Conservation (phyloP, 2,113 vertebrate genomes). For the Paracanthobrama guichenoti region DNA sequence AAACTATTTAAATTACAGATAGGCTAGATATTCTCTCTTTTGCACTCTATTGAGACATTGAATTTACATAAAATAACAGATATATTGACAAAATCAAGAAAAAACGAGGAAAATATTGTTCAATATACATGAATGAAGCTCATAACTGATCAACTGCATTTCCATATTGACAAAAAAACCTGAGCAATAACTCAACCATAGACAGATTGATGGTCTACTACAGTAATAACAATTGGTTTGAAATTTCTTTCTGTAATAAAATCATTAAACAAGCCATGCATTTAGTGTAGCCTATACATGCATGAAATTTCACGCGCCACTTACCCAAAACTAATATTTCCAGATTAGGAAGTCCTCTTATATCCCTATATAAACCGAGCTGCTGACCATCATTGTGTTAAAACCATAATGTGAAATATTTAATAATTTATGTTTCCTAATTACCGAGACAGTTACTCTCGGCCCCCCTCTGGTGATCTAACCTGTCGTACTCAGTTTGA, state of each 20-base stretch:
- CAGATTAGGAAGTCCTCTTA: background rate
- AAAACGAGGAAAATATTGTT: background rate
- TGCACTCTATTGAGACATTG: background rate
- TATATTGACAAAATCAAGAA: background rate
- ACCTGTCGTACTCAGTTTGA: conserved; percentile 48
- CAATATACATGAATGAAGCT: background rate
- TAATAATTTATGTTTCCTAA: conserved; percentile 55
- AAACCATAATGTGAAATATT: conserved; percentile 1
- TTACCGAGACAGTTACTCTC: conserved; percentile 42
- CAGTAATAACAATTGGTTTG: background rate
- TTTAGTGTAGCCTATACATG: background rate
- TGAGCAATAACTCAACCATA: background rate
- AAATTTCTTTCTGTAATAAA: background rate
- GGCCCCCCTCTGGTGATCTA: conserved; percentile 43
- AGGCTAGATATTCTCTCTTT: background rate
- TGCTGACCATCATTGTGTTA: background rate
- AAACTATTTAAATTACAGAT: background rate
- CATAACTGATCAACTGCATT: background rate
- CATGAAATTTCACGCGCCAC: background rate
- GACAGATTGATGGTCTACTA: background rate
- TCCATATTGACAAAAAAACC: background rate
- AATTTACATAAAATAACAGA: background rate
- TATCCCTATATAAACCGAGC: background rate
- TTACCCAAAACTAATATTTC: background rate
- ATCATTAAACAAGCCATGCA: conserved; percentile 2